Evolutionary conservation across 2,113 vertebrate genomes (phyloP).

Genomic region (Xiphorhynchus elegans): DNA sequence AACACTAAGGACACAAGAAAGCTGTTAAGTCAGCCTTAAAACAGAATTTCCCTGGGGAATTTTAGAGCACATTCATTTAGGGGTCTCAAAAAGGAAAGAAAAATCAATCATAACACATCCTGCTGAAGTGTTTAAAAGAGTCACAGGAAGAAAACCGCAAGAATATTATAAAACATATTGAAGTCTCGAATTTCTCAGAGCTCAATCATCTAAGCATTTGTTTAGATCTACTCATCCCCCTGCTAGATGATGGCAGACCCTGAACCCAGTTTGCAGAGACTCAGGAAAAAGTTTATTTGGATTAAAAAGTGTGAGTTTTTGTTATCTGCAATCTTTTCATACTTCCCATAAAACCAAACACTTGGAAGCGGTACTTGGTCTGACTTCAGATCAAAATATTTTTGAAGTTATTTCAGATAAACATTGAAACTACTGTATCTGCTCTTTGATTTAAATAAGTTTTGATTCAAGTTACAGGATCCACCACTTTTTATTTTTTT

Average conservation of each 20-base stretch:
- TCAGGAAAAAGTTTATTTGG: background rate
- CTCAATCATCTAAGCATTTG: background rate
- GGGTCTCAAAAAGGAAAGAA: background rate
- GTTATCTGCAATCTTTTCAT: background rate
- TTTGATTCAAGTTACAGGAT: background rate
- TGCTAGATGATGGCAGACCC: background rate
- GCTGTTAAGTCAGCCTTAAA: background rate
- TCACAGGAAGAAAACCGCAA: background rate
- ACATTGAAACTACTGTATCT: background rate
- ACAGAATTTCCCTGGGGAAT: background rate
- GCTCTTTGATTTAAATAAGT: background rate
- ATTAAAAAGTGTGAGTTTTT: background rate
- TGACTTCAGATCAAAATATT: background rate
- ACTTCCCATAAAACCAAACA: background rate
- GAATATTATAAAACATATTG: background rate
- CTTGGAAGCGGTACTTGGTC: background rate
- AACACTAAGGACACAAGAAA: background rate
- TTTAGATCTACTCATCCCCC: background rate
- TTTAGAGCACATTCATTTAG: background rate
- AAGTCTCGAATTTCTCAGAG: background rate
- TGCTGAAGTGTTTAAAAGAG: background rate
- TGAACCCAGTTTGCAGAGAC: background rate
- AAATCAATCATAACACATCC: background rate
- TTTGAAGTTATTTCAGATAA: background rate
- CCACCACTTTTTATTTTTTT: background rate